Evolutionary conservation across 2,888 invertebrate genomes (phyloP).

Genomic region (Branchipolynoe longqiensis): DNA sequence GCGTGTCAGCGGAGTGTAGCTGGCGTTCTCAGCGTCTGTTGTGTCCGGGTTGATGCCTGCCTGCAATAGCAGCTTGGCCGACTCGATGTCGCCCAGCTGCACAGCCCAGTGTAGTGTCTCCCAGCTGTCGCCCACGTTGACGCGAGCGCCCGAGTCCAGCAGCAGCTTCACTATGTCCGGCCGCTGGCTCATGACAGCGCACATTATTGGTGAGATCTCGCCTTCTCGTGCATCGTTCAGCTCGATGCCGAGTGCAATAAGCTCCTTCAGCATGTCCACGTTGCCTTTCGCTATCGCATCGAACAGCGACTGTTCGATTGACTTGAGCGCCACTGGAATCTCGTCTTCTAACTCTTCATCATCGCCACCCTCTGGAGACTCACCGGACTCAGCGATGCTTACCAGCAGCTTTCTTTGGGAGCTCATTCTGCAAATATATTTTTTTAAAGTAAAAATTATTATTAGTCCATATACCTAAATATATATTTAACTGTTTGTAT

Average conservation of each 20-base stretch:
- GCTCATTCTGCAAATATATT: constrained; percentile 21
- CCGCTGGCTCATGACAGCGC: constrained; percentile 40
- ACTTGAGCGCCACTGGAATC: constrained; percentile 27
- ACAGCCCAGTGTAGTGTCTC: constrained; percentile 45
- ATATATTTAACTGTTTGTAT: too few species aligned
- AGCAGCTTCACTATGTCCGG: constrained; percentile 26
- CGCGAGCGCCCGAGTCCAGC: constrained; percentile 22
- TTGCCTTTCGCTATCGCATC: constrained; percentile 36
- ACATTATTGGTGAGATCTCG: constrained; percentile 48
- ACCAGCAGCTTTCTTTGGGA: constrained; percentile 20
- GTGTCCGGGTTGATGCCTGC: constrained; percentile 44
- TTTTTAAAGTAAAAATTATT: too few species aligned
- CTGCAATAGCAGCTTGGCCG: constrained; percentile 28
- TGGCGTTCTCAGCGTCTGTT: constrained; percentile 34
- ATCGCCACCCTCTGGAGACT: constrained; percentile 32
- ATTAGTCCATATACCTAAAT: too few species aligned
- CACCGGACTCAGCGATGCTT: constrained; percentile 18
- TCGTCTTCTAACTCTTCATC: neutral
- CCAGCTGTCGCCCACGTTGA: constrained; percentile 39
- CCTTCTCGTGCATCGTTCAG: constrained; percentile 34
- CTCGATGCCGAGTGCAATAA: constrained; percentile 23
- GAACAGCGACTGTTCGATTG: constrained; percentile 42
- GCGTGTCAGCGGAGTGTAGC: constrained; percentile 41
- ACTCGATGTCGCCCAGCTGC: constrained; percentile 43
- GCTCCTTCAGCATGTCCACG: constrained; percentile 29